Evolutionary conservation across 2,113 vertebrate species (phyloP).

Genomic region (Mionectes macconnelli): DNA sequence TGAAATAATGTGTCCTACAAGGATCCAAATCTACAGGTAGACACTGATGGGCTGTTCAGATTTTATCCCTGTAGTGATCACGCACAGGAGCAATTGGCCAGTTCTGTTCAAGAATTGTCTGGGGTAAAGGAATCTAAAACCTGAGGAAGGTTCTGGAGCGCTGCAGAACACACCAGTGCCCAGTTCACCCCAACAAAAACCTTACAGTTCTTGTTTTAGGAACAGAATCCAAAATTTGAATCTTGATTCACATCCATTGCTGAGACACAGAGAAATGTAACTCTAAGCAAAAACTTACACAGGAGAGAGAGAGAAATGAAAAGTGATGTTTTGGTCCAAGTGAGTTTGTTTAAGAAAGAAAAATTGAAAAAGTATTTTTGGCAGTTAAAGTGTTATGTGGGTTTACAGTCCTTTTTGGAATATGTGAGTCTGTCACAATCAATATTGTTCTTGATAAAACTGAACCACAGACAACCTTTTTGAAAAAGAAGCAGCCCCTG

Average conservation of each 20-base stretch:
- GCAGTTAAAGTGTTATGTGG: slow-evolving; percentile 57
- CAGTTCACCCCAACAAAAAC: background rate
- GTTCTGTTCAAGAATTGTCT: background rate
- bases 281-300: slow-evolving; percentile 2
- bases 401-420: slow-evolving; percentile 57
- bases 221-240: background rate
- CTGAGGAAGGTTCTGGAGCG: background rate
- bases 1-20: background rate
- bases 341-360: slow-evolving; percentile 58
- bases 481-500: slow-evolving; percentile 36
- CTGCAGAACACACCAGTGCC: background rate
- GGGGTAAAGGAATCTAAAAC: background rate
- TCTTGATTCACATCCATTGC: background rate
- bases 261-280: slow-evolving; percentile 26
- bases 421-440: slow-evolving; percentile 57
- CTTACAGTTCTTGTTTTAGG: background rate
- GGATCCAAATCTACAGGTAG: background rate
- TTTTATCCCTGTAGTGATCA: background rate
- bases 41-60: background rate
- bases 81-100: background rate
- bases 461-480: slow-evolving; percentile 41
- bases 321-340: slow-evolving; percentile 59
- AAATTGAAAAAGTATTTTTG: slow-evolving; percentile 64
- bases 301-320: slow-evolving; percentile 46
- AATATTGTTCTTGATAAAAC: slow-evolving; percentile 65